Percentiles rank a stretch among this genome's conserved stretches.
phyloP scores from a whole-genome alignment of 2,797 vertebrate genomes.

The Alexandromys oeconomus region DNA sequence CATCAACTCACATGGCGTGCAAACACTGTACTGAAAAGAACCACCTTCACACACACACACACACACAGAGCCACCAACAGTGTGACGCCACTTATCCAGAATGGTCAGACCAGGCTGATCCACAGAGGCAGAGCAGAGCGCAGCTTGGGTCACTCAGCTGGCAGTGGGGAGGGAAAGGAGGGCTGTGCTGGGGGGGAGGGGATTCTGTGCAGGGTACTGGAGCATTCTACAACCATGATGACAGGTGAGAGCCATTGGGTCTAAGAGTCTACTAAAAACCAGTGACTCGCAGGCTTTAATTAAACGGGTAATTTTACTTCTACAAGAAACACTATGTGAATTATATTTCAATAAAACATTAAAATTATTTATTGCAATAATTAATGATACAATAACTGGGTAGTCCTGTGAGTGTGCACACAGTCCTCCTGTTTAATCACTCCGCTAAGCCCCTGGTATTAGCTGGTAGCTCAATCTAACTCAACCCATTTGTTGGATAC shows the following conservation, averaged over 20 bases:
- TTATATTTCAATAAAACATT: constrained; percentile 1
- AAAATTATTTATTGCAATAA: constrained; percentile 46
- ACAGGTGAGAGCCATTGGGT: neutral
- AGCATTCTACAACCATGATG: neutral
- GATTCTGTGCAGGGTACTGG: neutral
- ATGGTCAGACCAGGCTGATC: neutral
- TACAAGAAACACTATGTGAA: neutral
- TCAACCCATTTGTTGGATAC: neutral
- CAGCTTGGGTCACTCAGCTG: neutral
- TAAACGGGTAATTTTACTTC: neutral
- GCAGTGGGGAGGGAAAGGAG: neutral
- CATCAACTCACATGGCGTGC: neutral
- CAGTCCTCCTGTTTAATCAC: neutral
- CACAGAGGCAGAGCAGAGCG: neutral
- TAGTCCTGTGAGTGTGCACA: neutral
- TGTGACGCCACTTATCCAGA: neutral
- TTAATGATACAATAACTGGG: constrained; percentile 29
- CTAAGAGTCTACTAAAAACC: neutral
- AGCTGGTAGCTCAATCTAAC: constrained; percentile 31
- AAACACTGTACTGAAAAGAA: neutral
- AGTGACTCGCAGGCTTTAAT: neutral
- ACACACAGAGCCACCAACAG: neutral
- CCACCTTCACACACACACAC: neutral
- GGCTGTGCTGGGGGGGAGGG: neutral
- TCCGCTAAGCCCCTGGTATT: neutral